Evolutionary conservation across 2,888 invertebrate species (phyloP).

Genomic region (Amiota minor): DNA sequence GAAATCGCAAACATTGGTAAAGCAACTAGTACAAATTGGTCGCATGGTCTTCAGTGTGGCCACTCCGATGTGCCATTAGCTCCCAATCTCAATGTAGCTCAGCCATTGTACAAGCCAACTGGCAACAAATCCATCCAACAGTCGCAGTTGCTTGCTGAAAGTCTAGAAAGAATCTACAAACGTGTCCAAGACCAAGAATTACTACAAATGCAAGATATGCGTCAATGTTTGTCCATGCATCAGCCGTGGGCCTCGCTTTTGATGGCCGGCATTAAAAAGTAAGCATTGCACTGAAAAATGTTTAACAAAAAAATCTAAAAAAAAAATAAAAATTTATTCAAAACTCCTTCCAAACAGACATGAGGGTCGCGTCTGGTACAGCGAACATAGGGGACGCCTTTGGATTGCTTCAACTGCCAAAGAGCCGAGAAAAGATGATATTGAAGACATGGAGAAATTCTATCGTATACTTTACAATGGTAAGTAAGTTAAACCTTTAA

Average conservation of each 20-base stretch:
- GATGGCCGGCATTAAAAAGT: constrained; percentile 94
- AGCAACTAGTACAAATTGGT: constrained; percentile 48
- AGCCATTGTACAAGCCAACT: constrained; percentile 52
- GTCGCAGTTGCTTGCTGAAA: constrained; percentile 39
- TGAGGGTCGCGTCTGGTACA: constrained; percentile 96
- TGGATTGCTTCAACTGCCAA: constrained; percentile 95
- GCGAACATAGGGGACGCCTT: constrained; percentile 89
- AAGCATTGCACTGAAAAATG: constrained; percentile 27
- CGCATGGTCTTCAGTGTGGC: constrained; percentile 43
- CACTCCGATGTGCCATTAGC: constrained; percentile 40
- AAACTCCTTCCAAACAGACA: constrained; percentile 76
- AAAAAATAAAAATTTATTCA: not conserved
- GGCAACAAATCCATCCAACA: constrained; percentile 42
- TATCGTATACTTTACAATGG: constrained; percentile 81
- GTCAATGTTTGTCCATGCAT: constrained; percentile 93
- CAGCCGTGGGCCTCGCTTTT: constrained; percentile 96
- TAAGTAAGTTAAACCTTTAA: constrained; percentile 64
- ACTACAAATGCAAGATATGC: constrained; percentile 88
- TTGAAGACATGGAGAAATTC: constrained; percentile 80
- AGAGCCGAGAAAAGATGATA: constrained; percentile 80
- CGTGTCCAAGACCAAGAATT: constrained; percentile 85
- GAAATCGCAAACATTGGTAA: constrained; percentile 70
- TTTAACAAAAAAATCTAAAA: not conserved
- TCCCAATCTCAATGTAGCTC: constrained; percentile 54
- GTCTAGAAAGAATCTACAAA: constrained; percentile 67